phyloP scores from a whole-genome alignment of 1,140 invertebrate genomes.

The Drosophila sucinea region DNA sequence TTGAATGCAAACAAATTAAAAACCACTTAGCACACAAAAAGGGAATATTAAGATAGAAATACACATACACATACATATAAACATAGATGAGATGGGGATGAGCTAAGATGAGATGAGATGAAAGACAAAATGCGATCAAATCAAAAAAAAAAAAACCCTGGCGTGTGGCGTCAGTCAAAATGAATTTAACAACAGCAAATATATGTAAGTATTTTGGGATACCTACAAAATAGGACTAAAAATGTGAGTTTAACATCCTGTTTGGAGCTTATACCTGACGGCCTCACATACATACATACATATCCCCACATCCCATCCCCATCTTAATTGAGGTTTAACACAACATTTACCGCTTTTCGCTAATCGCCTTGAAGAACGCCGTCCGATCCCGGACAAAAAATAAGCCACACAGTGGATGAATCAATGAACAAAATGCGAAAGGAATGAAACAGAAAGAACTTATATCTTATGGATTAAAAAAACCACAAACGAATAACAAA shows the following conservation, averaged over 20 bases:
- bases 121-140: constrained; percentile 59
- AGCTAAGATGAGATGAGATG: not conserved
- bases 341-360: constrained; percentile 79
- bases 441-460: too few relatives aligned
- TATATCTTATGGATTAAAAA: too few relatives aligned
- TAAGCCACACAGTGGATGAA: constrained; percentile 18
- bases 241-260: constrained; percentile 52
- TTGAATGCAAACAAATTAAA: constrained; percentile 76
- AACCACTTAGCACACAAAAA: constrained; percentile 66
- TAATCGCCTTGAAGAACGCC: constrained; percentile 69
- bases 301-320: not conserved
- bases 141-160: constrained; percentile 32
- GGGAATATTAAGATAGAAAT: constrained; percentile 14
- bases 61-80: not conserved
- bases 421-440: not conserved
- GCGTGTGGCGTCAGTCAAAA: constrained; percentile 78
- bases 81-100: not conserved
- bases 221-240: not conserved
- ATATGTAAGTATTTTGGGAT: not conserved
- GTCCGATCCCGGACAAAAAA: constrained; percentile 31
- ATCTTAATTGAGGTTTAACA: constrained; percentile 78
- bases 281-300: too few relatives aligned
- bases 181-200: constrained; percentile 53
- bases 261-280: constrained; percentile 30
- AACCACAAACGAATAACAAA: too few relatives aligned